A percentile compares a stretch with the other conserved stretches of the same genome.
These are phyloP conservation scores for Prinia subflava DNA, from an alignment of 2,113 vertebrate genomes.

Conservation along the genomic window DNA sequence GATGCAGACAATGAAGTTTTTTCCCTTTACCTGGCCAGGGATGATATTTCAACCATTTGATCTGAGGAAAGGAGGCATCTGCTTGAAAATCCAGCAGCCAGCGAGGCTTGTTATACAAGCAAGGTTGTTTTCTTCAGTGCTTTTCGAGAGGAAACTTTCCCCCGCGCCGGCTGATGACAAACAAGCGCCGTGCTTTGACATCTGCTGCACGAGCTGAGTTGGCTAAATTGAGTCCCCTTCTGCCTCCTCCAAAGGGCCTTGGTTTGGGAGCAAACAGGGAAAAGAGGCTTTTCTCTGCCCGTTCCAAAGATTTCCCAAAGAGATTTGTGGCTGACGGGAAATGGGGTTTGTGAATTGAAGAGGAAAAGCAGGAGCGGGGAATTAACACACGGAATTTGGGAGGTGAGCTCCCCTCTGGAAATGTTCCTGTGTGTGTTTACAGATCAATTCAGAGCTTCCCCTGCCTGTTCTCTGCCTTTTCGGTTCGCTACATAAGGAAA, in stretches of 20 bases:
- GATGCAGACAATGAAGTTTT: not conserved
- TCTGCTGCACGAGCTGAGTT: not conserved
- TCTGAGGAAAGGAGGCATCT: not conserved
- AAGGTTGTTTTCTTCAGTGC: not conserved
- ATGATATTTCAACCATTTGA: not conserved
- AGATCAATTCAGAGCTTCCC: not conserved
- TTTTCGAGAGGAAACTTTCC: not conserved
- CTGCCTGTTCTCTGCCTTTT: not conserved
- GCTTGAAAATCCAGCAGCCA: not conserved
- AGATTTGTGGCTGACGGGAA: not conserved
- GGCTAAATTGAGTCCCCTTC: not conserved
- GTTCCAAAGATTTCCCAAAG: not conserved
- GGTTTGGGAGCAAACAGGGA: not conserved
- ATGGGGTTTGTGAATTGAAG: accelerated
- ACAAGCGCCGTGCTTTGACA: not conserved
- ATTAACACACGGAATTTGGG: not conserved
- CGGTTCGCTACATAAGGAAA: accelerated
- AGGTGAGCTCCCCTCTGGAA: not conserved
- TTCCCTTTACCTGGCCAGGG: not conserved
- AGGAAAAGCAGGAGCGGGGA: not conserved
- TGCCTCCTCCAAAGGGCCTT: not conserved
- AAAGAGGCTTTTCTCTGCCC: not conserved
- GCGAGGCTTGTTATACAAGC: not conserved
- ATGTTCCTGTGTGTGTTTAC: accelerated
- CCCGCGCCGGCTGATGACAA: not conserved